These are phyloP conservation scores for Pungitius pungitius DNA, from an alignment of 2,113 vertebrate genomes.

Conservation along the genomic window DNA sequence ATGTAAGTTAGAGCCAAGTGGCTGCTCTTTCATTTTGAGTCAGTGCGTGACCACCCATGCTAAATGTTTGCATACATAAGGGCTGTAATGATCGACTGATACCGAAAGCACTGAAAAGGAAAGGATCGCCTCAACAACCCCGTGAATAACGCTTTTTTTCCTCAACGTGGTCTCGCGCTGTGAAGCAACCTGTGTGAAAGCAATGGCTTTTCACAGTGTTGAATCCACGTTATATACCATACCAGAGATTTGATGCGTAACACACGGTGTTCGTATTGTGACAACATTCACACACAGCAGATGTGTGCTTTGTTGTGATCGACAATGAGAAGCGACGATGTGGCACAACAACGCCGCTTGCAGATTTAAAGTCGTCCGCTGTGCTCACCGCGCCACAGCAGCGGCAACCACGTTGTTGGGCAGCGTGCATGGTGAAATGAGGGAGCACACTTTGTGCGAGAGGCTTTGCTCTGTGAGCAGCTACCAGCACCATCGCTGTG, in stretches of 20 bases:
- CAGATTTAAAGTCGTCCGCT: slow-evolving; percentile 21
- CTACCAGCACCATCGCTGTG: slow-evolving; percentile 66
- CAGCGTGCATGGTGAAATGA: slow-evolving; percentile 25
- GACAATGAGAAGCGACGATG: slow-evolving; percentile 17
- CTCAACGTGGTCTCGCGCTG: background rate
- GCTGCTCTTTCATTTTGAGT: slow-evolving; percentile 40
- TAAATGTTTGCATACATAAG: slow-evolving; percentile 32
- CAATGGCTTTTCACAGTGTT: background rate
- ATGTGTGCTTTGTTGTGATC: slow-evolving; percentile 29
- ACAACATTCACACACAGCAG: slow-evolving; percentile 6
- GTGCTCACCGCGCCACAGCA: slow-evolving; percentile 1
- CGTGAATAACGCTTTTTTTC: background rate
- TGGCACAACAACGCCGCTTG: slow-evolving; percentile 8
- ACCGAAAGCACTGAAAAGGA: too few relatives aligned
- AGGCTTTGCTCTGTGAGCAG: slow-evolving; percentile 45
- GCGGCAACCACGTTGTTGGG: slow-evolving; percentile 25
- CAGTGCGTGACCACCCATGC: slow-evolving; percentile 42
- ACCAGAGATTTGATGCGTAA: background rate
- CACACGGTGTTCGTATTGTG: slow-evolving; percentile 8
- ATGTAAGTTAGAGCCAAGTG: slow-evolving; percentile 55
- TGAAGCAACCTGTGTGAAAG: background rate
- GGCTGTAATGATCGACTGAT: background rate
- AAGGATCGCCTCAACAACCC: background rate
- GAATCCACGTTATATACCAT: background rate
- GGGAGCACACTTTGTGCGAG: slow-evolving; percentile 22